These are phyloP conservation scores for Parotia lawesii DNA, from an alignment of 2,113 vertebrate genomes.

Conservation along the genomic window DNA sequence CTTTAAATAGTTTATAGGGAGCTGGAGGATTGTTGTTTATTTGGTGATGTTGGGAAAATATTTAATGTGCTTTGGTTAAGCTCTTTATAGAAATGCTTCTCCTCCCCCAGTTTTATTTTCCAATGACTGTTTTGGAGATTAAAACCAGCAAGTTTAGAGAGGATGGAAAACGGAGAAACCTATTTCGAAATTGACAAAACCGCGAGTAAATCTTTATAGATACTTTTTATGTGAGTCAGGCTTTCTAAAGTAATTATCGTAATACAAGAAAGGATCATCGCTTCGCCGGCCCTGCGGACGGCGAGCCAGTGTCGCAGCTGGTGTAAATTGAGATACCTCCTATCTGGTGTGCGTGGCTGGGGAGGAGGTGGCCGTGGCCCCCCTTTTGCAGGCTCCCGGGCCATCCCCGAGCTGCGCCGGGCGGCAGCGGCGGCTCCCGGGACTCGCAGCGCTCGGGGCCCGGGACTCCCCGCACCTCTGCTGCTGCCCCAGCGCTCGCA, in stretches of 20 bases:
- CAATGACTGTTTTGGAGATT: constrained; percentile 48
- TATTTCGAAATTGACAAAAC: constrained; percentile 57
- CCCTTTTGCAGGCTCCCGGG: not conserved
- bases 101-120: constrained; percentile 33
- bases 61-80: constrained; percentile 55
- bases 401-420: not conserved
- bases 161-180: constrained; percentile 25
- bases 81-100: constrained; percentile 52
- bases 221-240: constrained; percentile 44
- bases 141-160: constrained; percentile 40
- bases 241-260: constrained; percentile 55
- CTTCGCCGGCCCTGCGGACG: not conserved
- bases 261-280: constrained; percentile 27
- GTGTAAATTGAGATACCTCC: not conserved
- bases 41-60: constrained; percentile 69
- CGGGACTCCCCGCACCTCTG: not conserved
- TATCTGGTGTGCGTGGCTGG: not conserved
- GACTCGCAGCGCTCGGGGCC: not conserved
- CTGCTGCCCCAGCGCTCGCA: not conserved
- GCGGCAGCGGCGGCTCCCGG: not conserved
- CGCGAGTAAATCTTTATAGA: constrained; percentile 59
- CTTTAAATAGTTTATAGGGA: constrained; percentile 67
- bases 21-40: constrained; percentile 63
- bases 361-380: not conserved
- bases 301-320: not conserved